These are phyloP conservation scores for Zaprionus obscuricornis DNA, from an alignment of 2,888 invertebrate species.

Conservation along the genomic window DNA sequence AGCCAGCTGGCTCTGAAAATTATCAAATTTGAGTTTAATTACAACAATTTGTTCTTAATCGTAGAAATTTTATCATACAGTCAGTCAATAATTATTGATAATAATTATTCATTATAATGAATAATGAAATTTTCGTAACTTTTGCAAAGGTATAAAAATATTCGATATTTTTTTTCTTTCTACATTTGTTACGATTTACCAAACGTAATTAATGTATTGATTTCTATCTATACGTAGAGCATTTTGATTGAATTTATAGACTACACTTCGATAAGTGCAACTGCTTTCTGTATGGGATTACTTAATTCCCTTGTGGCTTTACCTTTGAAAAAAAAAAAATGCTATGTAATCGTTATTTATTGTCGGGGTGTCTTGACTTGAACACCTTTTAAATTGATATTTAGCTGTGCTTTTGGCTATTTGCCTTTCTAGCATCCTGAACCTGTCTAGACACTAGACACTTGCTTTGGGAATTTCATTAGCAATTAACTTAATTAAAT, in stretches of 20 bases:
- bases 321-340: constrained; percentile 3
- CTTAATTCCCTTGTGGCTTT: constrained; percentile 16
- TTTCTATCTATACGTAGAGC: no score
- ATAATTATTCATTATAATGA: no score
- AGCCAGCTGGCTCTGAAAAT: no score
- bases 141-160: no score
- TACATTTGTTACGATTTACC: no score
- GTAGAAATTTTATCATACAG: no score
- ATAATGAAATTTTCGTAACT: no score
- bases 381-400: constrained; percentile 39
- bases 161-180: no score
- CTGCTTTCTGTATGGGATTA: background rate
- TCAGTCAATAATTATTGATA: no score
- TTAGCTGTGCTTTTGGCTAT: constrained; percentile 4
- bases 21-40: no score
- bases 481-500: constrained; percentile 55
- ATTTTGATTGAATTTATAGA: constrained; percentile 12
- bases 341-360: constrained; percentile 43
- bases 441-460: constrained; percentile 56
- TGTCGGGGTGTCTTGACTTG: constrained; percentile 52
- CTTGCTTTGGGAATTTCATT: constrained; percentile 4
- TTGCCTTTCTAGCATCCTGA: constrained; percentile 1
- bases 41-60: no score
- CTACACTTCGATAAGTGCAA: background rate
- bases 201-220: no score